Percentiles rank a stretch among this genome's conserved stretches.
These are phyloP conservation scores for Caenorhabditis sp. DNA, from an alignment of 2,888 invertebrate genomes.

Conservation along the genomic window DNA sequence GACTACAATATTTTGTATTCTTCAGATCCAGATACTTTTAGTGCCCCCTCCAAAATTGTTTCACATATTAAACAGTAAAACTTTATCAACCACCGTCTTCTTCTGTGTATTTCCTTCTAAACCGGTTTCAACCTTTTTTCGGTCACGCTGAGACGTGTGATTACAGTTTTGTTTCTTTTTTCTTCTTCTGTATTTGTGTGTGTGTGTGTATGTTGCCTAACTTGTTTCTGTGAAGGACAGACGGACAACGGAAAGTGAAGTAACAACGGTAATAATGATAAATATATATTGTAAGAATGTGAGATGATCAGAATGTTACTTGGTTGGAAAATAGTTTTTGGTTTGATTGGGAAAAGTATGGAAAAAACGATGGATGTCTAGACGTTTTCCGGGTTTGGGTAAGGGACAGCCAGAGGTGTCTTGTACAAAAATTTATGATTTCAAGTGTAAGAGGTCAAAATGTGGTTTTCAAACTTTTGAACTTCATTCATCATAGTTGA, in stretches of 20 bases:
- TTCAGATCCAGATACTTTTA: too few relatives aligned
- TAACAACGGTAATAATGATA: background rate
- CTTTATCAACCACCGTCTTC: background rate
- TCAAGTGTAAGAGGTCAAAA: too few relatives aligned
- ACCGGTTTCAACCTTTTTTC: background rate
- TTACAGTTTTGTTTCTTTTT: background rate
- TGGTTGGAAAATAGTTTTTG: background rate
- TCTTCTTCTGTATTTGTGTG: too few relatives aligned
- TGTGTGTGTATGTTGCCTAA: background rate
- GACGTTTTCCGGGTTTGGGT: too few relatives aligned
- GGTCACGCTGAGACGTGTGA: slow-evolving; percentile 1
- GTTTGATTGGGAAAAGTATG: too few relatives aligned
- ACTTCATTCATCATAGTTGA: too few relatives aligned
- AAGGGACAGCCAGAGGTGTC: too few relatives aligned
- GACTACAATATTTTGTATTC: too few relatives aligned
- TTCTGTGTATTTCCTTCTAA: background rate
- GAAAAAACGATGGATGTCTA: too few relatives aligned
- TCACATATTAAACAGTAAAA: background rate
- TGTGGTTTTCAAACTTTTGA: too few relatives aligned
- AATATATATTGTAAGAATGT: background rate
- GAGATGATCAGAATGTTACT: background rate
- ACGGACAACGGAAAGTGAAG: background rate
- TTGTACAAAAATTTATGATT: too few relatives aligned
- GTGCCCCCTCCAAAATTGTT: too few relatives aligned
- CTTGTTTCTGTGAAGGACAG: slow-evolving; percentile 1